Evolutionary conservation across 2,113 vertebrate species (phyloP).

Genomic region (Cyanistes caeruleus): DNA sequence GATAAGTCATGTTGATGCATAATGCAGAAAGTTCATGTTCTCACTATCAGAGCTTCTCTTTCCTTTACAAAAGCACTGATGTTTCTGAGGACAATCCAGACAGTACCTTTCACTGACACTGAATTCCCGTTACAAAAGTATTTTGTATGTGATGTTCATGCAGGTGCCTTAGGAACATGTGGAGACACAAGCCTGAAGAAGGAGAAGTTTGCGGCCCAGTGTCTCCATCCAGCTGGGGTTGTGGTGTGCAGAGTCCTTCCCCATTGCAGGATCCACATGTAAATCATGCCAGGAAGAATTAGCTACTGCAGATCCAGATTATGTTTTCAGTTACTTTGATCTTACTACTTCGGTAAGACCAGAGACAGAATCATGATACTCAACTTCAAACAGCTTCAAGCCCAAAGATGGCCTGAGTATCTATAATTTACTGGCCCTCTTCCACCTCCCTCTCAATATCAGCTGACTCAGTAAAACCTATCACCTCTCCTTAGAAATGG

Average conservation of each 20-base stretch:
- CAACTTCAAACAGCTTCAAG: neutral
- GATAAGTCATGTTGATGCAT: neutral
- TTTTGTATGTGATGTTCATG: neutral
- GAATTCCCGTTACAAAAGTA: neutral
- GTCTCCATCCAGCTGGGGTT: neutral
- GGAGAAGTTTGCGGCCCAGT: neutral
- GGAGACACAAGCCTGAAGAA: neutral
- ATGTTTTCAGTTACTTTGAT: neutral
- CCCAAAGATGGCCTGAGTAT: neutral
- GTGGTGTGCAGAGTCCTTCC: neutral
- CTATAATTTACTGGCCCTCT: neutral
- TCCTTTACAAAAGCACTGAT: neutral
- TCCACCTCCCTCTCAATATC: neutral
- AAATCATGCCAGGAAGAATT: neutral
- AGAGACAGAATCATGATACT: neutral
- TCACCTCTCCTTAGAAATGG: neutral
- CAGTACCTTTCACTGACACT: neutral
- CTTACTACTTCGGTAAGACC: neutral
- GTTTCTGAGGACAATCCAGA: neutral
- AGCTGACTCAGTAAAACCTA: neutral
- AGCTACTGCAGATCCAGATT: neutral
- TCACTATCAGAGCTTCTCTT: neutral
- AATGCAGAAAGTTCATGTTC: neutral
- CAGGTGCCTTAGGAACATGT: neutral
- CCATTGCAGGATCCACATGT: neutral